Base-by-base conservation (phyloP, 2,888 invertebrate species). In the Aromia moschata region DNA sequence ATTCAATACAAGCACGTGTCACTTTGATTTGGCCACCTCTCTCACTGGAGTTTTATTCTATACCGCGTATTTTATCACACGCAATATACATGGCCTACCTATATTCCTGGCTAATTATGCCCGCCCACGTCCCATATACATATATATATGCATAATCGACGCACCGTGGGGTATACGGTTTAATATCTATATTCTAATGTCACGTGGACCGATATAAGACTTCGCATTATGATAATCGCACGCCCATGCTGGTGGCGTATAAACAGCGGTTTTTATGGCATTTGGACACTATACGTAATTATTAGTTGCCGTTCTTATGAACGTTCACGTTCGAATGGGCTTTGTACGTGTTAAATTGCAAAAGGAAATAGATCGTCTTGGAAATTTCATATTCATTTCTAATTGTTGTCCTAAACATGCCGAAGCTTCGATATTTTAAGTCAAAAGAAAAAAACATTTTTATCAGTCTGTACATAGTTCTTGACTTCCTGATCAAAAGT, bases 131-230 rank as follows among this genome's bases (percentile, higher is more conserved):
- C 37, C n/a, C 10, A 10, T 16, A 4, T 5, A 25, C 25, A 25
- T 25, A 25, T 9, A 9, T 25, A 36, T 14, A 38, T 49, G 18
- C 18, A 18, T 38, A 38, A 49, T 49, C 49, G 18, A 10, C 38
- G 9, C 47, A 38, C 49, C 49, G 49, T 30, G 38, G 37, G 49
- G 49, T 2, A 9, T 47, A 49, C 49, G 37, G 25, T 20, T 38
- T 49, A 49, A 49, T 49, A 49, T 49, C 49, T 49, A 49, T 38
- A 49, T 49, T 49, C 16, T 12, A 49, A 33, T 38, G 11, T 49
- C 49, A 49, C 38, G 49, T 49, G 38, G 49, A 18, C 25, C 16
- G 36, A 38, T 37, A 36, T 37, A 47, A 37, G 36, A 43, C 43
- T 43, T 43, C 43, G 47, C 36, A 17, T 46, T 46, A 46, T 46